These are phyloP conservation scores for Megalops cyprinoides DNA, from an alignment of 2,797 vertebrate species.

Conservation along the genomic window DNA sequence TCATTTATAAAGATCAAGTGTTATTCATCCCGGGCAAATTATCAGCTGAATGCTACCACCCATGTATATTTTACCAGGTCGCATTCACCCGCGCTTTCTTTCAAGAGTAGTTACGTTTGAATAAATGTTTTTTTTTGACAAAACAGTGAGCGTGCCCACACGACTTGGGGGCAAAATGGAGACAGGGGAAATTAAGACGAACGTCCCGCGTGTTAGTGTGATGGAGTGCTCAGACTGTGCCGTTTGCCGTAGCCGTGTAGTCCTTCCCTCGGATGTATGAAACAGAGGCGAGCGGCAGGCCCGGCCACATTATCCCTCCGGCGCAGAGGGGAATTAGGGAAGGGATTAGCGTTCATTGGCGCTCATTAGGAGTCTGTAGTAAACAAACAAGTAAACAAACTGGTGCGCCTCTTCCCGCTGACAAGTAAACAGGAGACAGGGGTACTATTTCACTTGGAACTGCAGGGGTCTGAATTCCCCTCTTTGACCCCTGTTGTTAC, in stretches of 20 bases:
- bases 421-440: background rate
- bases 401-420: background rate
- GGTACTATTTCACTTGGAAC: background rate
- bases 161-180: no score
- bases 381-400: background rate
- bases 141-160: no score
- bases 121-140: background rate
- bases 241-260: background rate
- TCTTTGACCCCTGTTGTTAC: background rate
- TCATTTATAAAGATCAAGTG: background rate
- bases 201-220: background rate
- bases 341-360: background rate
- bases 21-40: no score
- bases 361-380: background rate
- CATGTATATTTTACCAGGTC: background rate
- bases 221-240: background rate
- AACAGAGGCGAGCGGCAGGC: background rate
- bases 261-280: background rate
- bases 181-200: background rate
- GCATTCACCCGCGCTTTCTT: no score
- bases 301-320: constrained; percentile 3
- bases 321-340: background rate
- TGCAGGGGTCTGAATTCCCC: background rate
- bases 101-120: background rate
- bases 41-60: background rate